Evolutionary conservation across 2,888 invertebrate species (phyloP).

Genomic region (Liodrosophila aerea): DNA sequence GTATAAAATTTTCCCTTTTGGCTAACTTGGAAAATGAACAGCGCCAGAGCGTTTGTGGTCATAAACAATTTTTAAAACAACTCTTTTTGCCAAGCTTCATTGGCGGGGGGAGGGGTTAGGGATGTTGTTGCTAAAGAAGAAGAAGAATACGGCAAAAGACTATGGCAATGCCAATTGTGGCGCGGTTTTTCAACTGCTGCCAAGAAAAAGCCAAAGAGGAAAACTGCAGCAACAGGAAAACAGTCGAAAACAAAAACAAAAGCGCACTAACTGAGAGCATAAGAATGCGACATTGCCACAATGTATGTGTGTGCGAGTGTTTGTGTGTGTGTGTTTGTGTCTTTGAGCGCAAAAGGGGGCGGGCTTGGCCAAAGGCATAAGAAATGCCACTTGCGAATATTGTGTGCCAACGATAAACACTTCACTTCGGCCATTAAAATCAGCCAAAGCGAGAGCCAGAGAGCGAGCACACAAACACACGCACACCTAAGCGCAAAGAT

Average conservation of each 20-base stretch:
- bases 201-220: conserved; percentile 46
- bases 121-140: conserved; percentile 29
- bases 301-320: conserved; percentile 9
- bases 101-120: conserved; percentile 4
- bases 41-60: conserved; percentile 57
- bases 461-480: conserved; percentile 22
- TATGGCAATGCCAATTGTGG: conserved; percentile 71
- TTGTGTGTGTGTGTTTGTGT: conserved; percentile 33
- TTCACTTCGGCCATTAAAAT: conserved; percentile 83
- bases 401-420: conserved; percentile 82
- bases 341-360: conserved; percentile 59
- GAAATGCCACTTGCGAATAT: conserved; percentile 80
- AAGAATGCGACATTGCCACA: conserved; percentile 50
- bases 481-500: conserved; percentile 23
- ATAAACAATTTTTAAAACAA: conserved; percentile 77
- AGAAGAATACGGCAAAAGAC: conserved; percentile 29
- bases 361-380: conserved; percentile 72
- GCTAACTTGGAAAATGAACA: conserved; percentile 66
- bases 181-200: conserved; percentile 75
- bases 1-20: conserved; percentile 47
- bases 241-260: conserved; percentile 49
- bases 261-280: conserved; percentile 38
- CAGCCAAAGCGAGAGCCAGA: conserved; percentile 50
- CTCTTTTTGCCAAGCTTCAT: conserved; percentile 74
- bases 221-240: conserved; percentile 62